A percentile compares a stretch with the other conserved stretches of the same genome.
Conservation (phyloP, 2,113 vertebrate species). For the Bufo gargarizans region DNA sequence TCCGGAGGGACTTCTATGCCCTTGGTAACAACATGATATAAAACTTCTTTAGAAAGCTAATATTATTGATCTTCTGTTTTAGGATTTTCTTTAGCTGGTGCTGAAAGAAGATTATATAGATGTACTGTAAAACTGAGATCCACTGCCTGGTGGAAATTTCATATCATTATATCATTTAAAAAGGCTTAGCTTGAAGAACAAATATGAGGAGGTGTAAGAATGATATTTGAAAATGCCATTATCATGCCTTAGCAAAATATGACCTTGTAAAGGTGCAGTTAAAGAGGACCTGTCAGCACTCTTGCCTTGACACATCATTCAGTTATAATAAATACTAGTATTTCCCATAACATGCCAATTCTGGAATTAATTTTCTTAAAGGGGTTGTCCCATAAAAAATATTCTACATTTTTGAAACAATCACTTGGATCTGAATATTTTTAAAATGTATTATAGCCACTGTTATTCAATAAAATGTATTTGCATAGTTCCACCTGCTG, state of each 20-base stretch:
- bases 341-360: neutral
- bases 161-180: conserved; percentile 17
- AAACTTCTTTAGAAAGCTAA: conserved; percentile 52
- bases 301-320: no score
- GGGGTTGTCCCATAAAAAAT: no score
- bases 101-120: conserved; percentile 1
- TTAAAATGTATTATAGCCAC: no score
- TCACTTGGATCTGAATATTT: no score
- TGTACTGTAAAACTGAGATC: neutral
- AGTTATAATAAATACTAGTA: neutral
- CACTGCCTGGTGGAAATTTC: neutral
- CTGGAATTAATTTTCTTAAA: no score
- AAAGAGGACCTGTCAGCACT: neutral
- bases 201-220: neutral
- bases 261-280: neutral
- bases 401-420: no score
- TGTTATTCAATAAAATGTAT: no score
- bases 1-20: conserved; percentile 45
- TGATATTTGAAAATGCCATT: conserved; percentile 14
- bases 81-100: conserved; percentile 13
- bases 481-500: no score
- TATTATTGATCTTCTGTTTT: conserved; percentile 54
- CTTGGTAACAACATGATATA: conserved; percentile 56
- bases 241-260: neutral
- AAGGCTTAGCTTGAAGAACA: neutral